Evolutionary conservation across 2,797 vertebrate genomes (phyloP).

Genomic region (Champsocephalus esox): DNA sequence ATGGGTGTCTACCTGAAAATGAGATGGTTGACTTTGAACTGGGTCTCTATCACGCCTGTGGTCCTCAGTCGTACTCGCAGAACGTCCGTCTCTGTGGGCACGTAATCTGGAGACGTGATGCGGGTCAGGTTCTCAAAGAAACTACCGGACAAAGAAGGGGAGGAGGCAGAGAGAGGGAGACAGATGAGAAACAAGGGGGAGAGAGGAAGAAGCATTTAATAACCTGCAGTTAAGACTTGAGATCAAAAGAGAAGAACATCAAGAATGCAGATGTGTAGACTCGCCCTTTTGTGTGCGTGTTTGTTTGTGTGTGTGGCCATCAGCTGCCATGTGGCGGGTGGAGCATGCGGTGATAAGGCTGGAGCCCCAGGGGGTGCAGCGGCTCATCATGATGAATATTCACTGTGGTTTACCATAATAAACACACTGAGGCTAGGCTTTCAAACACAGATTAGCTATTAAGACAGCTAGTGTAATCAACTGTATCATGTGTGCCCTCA

Average conservation of each 20-base stretch:
- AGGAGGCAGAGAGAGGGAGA: neutral
- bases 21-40: slow-evolving; percentile 86
- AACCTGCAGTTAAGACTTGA: slow-evolving; percentile 58
- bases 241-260: slow-evolving; percentile 66
- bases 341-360: slow-evolving; percentile 70
- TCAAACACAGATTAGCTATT: slow-evolving; percentile 61
- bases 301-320: slow-evolving; percentile 12
- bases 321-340: slow-evolving; percentile 31
- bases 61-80: slow-evolving; percentile 85
- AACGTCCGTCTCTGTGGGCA: slow-evolving; percentile 84
- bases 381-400: slow-evolving; percentile 77
- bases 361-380: slow-evolving; percentile 43
- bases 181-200: slow-evolving; percentile 6
- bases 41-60: slow-evolving; percentile 86
- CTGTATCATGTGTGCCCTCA: slow-evolving; percentile 34
- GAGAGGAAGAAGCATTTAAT: slow-evolving; percentile 12
- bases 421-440: slow-evolving; percentile 69
- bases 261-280: slow-evolving; percentile 12
- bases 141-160: slow-evolving; percentile 54
- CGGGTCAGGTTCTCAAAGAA: slow-evolving; percentile 85
- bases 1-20: slow-evolving; percentile 80
- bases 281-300: slow-evolving; percentile 18
- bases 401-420: slow-evolving; percentile 67
- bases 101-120: slow-evolving; percentile 79
- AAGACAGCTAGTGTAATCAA: slow-evolving; percentile 49